Conservation (phyloP, 2,797 vertebrate genomes). For the Gadopsis bispinosus region DNA sequence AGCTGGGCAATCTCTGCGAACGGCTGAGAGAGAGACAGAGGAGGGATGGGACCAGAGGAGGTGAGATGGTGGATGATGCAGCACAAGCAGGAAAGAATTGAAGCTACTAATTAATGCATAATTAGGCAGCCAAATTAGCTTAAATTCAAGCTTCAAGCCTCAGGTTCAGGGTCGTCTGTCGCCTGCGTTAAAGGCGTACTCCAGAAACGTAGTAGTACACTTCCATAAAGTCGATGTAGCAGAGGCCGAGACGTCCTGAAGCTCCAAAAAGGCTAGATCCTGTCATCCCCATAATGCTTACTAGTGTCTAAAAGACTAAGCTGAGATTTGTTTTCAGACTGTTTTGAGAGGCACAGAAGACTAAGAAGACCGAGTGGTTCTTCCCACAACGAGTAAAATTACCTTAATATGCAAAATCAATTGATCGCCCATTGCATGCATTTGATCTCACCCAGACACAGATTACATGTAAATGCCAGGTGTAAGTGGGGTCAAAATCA, state of each 20-base stretch:
- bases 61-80: not conserved
- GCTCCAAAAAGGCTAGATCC: no score
- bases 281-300: no score
- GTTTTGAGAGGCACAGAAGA: not conserved
- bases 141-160: not conserved
- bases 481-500: not conserved
- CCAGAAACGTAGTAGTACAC: no score
- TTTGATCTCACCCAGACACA: not conserved
- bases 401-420: not conserved
- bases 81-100: not conserved
- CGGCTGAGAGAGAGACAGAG: slow-evolving; percentile 77
- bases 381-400: not conserved
- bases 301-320: no score
- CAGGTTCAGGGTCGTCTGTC: not conserved
- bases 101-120: not conserved
- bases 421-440: not conserved
- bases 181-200: no score
- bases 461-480: not conserved
- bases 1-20: slow-evolving; percentile 91
- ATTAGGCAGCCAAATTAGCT: not conserved
- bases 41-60: not conserved
- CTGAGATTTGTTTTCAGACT: no score
- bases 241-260: no score
- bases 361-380: not conserved
- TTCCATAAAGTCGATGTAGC: no score